Evolutionary conservation across 2,888 invertebrate species (phyloP).

Genomic region (Acleris emargana): DNA sequence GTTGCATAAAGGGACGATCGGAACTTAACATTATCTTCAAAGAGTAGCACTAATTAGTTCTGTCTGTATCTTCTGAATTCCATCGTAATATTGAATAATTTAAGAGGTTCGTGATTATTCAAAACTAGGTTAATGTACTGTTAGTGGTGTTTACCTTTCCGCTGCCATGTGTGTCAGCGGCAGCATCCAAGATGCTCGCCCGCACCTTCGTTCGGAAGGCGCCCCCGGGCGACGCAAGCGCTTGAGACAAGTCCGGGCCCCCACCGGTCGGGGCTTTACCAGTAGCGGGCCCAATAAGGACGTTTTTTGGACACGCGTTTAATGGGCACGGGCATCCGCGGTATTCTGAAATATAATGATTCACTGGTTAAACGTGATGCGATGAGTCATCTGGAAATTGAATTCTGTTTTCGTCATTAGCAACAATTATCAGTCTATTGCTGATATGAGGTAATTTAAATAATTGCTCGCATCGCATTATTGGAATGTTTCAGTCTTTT

Average conservation of each 20-base stretch:
- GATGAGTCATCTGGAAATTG: conserved; percentile 19
- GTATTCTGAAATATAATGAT: conserved; percentile 62
- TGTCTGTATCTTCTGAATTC: too few species aligned
- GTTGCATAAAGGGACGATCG: too few species aligned
- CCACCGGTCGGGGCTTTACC: conserved; percentile 94
- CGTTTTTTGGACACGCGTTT: conserved; percentile 99
- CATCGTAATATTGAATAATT: too few species aligned
- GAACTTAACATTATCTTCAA: too few species aligned
- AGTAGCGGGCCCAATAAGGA: conserved; percentile 99
- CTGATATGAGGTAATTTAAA: neutral
- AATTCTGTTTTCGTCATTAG: conserved; percentile 1
- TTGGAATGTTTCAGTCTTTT: neutral
- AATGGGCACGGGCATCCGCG: conserved; percentile 93
- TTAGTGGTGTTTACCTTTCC: conserved; percentile 62
- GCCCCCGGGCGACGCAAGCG: conserved; percentile 78
- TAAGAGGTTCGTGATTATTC: too few species aligned
- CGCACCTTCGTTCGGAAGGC: conserved; percentile 81
- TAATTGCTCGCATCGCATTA: neutral
- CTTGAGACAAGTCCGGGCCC: conserved; percentile 78
- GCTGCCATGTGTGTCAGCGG: conserved; percentile 73
- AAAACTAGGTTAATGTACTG: too few species aligned
- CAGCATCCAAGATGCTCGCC: conserved; percentile 72
- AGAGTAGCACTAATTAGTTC: too few species aligned
- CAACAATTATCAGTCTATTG: neutral
- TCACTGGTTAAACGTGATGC: conserved; percentile 8